phyloP scores from a whole-genome alignment of 2,113 vertebrate genomes.

The Chlamydotis undulata region DNA sequence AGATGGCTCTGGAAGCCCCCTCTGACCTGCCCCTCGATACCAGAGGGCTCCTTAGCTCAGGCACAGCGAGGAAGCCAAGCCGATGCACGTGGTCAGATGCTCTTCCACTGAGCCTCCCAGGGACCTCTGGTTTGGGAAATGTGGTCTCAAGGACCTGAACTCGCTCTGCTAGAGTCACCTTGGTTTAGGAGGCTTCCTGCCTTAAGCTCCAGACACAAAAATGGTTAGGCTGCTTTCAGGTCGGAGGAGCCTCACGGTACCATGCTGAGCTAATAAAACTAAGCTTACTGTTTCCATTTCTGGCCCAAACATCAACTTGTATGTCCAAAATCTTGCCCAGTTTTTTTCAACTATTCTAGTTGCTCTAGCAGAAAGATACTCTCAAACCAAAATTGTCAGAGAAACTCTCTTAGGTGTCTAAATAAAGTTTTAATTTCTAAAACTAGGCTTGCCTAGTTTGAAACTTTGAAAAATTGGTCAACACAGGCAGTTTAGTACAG shows the following conservation, averaged over 20 bases:
- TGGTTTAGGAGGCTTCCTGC: neutral
- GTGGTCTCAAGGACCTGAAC: neutral
- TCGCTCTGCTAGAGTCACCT: neutral
- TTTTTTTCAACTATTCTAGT: neutral
- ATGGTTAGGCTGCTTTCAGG: neutral
- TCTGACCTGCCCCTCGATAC: neutral
- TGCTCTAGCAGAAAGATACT: neutral
- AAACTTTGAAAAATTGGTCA: neutral
- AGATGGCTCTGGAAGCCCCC: neutral
- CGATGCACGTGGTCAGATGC: fast-evolving
- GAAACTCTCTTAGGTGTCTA: neutral
- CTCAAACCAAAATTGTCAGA: neutral
- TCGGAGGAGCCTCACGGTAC: neutral
- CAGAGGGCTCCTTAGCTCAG: neutral
- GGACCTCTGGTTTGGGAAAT: neutral
- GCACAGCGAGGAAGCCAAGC: neutral
- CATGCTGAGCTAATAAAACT: fast-evolving
- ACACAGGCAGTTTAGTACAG: neutral
- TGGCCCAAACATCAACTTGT: neutral
- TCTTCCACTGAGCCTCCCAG: neutral
- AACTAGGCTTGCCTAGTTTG: neutral
- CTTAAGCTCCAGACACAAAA: neutral
- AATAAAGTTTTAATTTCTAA: neutral
- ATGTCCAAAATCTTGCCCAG: neutral
- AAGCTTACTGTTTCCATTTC: neutral